These are phyloP conservation scores for Chelon auratus DNA, from an alignment of 2,797 vertebrate species.

Conservation along the genomic window DNA sequence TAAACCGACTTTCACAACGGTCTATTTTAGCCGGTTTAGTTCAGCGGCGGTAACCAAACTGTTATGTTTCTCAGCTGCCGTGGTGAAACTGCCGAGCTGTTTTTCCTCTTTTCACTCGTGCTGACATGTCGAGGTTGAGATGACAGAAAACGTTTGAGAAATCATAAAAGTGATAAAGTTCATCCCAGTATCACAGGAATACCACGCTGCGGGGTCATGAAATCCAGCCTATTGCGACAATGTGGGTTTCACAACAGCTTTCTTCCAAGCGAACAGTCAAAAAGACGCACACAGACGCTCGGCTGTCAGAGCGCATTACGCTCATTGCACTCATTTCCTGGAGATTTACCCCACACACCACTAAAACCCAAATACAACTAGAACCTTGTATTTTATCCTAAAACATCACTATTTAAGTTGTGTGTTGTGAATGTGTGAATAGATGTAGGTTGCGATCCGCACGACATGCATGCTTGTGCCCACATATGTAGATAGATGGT, in stretches of 20 bases:
- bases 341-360: not conserved
- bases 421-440: no score
- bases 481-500: no score
- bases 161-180: constrained; percentile 1
- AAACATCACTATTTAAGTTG: not conserved
- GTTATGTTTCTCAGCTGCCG: not conserved
- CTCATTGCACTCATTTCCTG: not conserved
- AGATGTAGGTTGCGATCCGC: no score
- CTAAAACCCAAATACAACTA: not conserved
- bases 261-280: constrained; percentile 3
- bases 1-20: constrained; percentile 22
- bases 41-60: not conserved
- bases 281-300: not conserved
- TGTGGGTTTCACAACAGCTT: constrained; percentile 41
- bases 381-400: not conserved
- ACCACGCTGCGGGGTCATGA: not conserved
- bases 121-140: not conserved
- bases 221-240: constrained; percentile 26
- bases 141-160: not conserved
- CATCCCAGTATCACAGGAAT: constrained; percentile 2
- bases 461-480: no score
- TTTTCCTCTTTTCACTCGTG: not conserved
- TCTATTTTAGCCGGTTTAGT: constrained; percentile 24
- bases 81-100: constrained; percentile 14
- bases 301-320: not conserved